These are phyloP conservation scores for Eurosta solidaginis DNA, from an alignment of 1,140 invertebrate genomes.

Conservation along the genomic window DNA sequence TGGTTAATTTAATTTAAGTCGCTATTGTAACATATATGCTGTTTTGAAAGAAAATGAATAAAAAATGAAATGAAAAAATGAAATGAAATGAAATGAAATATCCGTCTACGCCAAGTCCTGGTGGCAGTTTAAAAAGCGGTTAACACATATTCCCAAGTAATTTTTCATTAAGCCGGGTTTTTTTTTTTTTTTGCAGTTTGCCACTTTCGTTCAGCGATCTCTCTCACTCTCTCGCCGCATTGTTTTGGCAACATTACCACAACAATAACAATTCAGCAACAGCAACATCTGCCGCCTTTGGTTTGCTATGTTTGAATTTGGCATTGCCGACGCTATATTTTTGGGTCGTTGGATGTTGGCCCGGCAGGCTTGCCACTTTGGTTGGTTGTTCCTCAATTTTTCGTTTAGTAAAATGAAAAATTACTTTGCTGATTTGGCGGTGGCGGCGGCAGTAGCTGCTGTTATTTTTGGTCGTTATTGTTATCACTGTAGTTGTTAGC, in stretches of 20 bases:
- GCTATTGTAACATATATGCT: too few species aligned
- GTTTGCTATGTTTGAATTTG: background rate
- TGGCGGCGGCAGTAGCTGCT: conserved; percentile 33
- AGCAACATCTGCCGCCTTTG: conserved; percentile 16
- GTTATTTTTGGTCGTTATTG: conserved; percentile 41
- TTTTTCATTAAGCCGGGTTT: conserved; percentile 46
- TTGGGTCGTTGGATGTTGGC: background rate
- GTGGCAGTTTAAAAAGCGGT: conserved; percentile 59
- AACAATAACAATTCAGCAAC: background rate
- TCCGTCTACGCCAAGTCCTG: conserved; percentile 42
- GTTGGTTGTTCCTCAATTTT: conserved; percentile 37
- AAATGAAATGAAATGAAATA: too few species aligned
- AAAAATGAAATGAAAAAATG: too few species aligned
- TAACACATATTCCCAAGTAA: conserved; percentile 59
- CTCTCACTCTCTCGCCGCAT: background rate
- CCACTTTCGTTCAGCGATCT: background rate
- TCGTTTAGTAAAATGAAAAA: conserved; percentile 52
- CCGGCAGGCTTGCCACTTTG: background rate
- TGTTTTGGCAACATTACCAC: conserved; percentile 16
- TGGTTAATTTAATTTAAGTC: too few species aligned
- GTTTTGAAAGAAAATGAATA: too few species aligned
- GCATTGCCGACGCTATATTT: conserved; percentile 17
- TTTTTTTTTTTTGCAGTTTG: background rate
- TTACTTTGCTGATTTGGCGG: conserved; percentile 48
- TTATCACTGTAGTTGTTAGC: conserved; percentile 32